These are phyloP conservation scores for Trochalopteron elliotii DNA, from an alignment of 2,113 vertebrate species.

Conservation along the genomic window DNA sequence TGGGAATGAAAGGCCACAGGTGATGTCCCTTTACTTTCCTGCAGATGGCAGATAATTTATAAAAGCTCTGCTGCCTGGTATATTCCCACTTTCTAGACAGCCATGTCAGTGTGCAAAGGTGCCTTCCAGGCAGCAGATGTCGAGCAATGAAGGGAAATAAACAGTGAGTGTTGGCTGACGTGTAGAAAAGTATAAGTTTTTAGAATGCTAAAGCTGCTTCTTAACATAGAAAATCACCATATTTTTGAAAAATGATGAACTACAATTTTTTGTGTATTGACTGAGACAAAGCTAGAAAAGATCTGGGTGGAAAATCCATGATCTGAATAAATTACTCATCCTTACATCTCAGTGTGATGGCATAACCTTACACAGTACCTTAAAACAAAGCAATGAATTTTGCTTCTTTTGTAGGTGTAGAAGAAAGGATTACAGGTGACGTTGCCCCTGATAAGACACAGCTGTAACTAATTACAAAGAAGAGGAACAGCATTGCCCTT, in stretches of 20 bases:
- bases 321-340: background rate
- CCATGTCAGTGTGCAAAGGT: background rate
- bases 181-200: background rate
- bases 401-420: background rate
- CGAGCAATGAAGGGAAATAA: background rate
- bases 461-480: background rate
- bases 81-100: constrained; percentile 13
- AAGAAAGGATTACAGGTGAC: background rate
- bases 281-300: background rate
- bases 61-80: background rate
- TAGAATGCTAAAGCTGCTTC: background rate
- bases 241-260: background rate
- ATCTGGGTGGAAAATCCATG: background rate
- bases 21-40: constrained; percentile 49
- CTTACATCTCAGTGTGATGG: background rate
- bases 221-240: background rate
- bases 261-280: background rate
- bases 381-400: constrained; percentile 1
- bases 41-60: constrained; percentile 56
- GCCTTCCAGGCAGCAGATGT: constrained; percentile 4
- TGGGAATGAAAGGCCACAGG: constrained; percentile 48
- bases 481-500: background rate
- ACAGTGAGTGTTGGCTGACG: background rate
- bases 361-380: background rate
- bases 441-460: background rate